Evolutionary conservation across 2,113 vertebrate genomes (phyloP).

Genomic region (Nannobrachium achirus): DNA sequence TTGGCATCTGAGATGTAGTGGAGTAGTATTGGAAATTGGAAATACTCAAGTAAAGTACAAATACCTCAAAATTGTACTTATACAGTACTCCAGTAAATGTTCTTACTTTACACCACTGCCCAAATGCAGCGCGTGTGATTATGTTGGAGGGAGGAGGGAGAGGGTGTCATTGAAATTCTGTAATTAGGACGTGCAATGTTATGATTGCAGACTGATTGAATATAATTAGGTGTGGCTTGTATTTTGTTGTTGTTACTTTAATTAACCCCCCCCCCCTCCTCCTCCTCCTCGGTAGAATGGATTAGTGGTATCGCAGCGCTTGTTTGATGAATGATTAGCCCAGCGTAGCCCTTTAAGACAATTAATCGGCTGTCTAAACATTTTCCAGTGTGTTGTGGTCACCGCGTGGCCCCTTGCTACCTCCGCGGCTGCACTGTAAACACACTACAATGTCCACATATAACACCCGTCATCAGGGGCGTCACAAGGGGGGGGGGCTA

Average conservation of each 20-base stretch:
- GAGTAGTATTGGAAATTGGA: too few species aligned
- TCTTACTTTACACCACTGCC: too few species aligned
- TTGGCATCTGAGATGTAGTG: too few species aligned
- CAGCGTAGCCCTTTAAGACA: conserved; percentile 40
- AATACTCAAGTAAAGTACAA: too few species aligned
- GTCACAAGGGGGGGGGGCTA: too few species aligned
- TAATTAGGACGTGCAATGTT: conserved; percentile 71
- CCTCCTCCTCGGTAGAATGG: conserved; percentile 33
- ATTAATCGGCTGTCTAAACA: conserved; percentile 53
- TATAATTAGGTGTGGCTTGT: conserved; percentile 67
- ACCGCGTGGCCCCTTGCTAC: conserved; percentile 10
- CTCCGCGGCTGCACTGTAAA: conserved; percentile 5
- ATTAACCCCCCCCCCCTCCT: conserved; percentile 56
- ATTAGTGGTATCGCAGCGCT: conserved; percentile 40
- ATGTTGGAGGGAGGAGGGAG: conserved; percentile 22
- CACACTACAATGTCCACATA: not conserved
- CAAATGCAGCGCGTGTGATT: conserved; percentile 46
- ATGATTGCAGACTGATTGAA: conserved; percentile 72
- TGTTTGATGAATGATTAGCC: conserved; percentile 66
- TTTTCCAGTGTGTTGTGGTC: conserved; percentile 36
- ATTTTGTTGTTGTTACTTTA: conserved; percentile 66
- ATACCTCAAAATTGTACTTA: too few species aligned
- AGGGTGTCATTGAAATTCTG: conserved; percentile 54
- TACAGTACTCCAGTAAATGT: too few species aligned
- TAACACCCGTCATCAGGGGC: conserved; percentile 5